Conservation (phyloP, 1,140 invertebrate species). For the Heliconius nattereri region DNA sequence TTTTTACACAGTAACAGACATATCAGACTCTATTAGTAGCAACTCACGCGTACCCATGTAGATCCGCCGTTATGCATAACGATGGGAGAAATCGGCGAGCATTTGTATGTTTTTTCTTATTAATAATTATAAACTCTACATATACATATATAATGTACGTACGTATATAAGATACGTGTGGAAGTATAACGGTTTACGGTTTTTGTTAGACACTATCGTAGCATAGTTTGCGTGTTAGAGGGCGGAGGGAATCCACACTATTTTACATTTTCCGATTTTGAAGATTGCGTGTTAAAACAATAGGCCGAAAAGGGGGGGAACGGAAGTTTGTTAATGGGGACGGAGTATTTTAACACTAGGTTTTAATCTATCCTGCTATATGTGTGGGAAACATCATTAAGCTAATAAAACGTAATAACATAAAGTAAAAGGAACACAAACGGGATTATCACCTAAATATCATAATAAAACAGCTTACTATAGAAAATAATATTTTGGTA, state of each 20-base stretch:
- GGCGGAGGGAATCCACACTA: too few relatives aligned
- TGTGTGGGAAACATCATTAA: too few relatives aligned
- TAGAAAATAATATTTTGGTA: background rate
- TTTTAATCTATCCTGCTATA: too few relatives aligned
- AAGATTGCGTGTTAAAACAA: too few relatives aligned
- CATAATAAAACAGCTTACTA: background rate
- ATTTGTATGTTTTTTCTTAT: background rate
- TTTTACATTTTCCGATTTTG: too few relatives aligned
- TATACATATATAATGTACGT: background rate
- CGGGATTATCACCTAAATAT: background rate
- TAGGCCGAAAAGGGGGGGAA: too few relatives aligned
- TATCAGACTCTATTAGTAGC: background rate
- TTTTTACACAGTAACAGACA: background rate
- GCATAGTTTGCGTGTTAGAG: background rate
- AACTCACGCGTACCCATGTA: conserved; percentile 12
- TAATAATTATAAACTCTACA: background rate
- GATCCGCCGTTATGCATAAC: conserved; percentile 21
- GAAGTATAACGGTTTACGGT: background rate
- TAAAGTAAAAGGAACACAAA: too few relatives aligned
- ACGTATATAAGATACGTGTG: background rate
- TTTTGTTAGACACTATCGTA: background rate
- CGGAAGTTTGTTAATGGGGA: too few relatives aligned
- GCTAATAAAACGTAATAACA: too few relatives aligned
- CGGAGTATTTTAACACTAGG: too few relatives aligned
- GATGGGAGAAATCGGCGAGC: background rate